A percentile compares a stretch with the other conserved stretches of the same genome.
Evolutionary conservation across 2,888 invertebrate species (phyloP).

Genomic region (Cataglyphis altisquamis): DNA sequence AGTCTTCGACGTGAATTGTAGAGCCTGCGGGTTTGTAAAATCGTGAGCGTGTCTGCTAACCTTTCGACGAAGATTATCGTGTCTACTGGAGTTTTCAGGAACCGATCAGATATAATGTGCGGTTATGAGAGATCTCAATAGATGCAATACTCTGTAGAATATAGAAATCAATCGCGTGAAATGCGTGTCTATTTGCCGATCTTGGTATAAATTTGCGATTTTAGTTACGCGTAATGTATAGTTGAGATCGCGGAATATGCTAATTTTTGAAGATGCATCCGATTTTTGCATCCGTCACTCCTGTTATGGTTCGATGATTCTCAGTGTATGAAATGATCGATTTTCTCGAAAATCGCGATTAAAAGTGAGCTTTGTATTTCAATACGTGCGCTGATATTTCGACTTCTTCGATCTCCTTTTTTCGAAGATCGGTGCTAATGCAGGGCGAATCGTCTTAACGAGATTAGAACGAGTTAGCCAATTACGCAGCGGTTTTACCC

Average conservation of each 20-base stretch:
- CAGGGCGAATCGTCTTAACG: conserved; percentile 73
- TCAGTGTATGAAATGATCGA: neutral
- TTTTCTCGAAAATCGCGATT: neutral
- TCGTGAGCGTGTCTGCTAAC: conserved; percentile 39
- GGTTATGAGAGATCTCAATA: conserved; percentile 13
- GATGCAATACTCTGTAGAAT: conserved; percentile 32
- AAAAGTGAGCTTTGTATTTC: neutral
- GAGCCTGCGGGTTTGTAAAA: conserved; percentile 34
- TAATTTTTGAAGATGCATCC: conserved; percentile 1
- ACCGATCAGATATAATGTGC: conserved; percentile 13
- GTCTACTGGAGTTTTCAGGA: conserved; percentile 34
- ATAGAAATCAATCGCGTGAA: conserved; percentile 37
- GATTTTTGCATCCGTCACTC: neutral
- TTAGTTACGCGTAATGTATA: conserved; percentile 10
- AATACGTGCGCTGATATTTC: no score
- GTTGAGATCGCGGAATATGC: neutral
- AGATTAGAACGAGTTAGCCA: conserved; percentile 73
- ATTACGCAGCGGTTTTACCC: conserved; percentile 58
- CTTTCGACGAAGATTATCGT: conserved; percentile 50
- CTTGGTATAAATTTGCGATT: neutral
- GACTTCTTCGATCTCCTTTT: neutral
- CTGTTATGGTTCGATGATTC: neutral
- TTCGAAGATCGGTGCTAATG: conserved; percentile 67
- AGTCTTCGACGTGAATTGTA: conserved; percentile 66
- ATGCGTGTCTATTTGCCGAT: neutral